A percentile compares a stretch with the other conserved stretches of the same genome.
phyloP scores from a whole-genome alignment of 2,113 vertebrate genomes.

The Leptobrachium ailaonicum region DNA sequence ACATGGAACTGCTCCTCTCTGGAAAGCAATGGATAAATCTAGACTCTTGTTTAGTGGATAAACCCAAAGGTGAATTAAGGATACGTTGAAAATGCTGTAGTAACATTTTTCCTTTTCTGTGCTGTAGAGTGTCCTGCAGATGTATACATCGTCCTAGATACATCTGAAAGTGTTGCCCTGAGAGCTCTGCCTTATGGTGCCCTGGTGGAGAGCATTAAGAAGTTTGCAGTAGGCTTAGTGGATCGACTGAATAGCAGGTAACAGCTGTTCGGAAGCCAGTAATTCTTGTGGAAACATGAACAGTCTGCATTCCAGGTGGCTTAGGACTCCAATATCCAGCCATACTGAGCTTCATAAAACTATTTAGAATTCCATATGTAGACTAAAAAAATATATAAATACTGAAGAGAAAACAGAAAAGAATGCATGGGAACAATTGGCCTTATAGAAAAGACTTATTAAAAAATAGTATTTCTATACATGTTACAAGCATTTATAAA shows the following conservation, averaged over 20 bases:
- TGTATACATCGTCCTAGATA: conserved; percentile 54
- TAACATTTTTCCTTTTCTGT: not conserved
- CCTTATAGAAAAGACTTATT: no score
- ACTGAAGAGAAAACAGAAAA: not conserved
- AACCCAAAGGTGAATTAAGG: not conserved
- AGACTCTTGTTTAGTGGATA: not conserved
- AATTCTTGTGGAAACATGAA: conserved; percentile 7
- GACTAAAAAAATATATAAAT: no score
- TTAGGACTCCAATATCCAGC: no score
- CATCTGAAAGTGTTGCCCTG: conserved; percentile 54
- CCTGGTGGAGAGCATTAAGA: conserved; percentile 52
- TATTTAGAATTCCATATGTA: no score
- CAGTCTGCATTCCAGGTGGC: not conserved
- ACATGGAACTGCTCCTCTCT: no score
- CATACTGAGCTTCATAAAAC: no score
- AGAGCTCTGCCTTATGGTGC: conserved; percentile 49
- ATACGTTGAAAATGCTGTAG: not conserved
- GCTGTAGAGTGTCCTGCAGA: conserved; percentile 49
- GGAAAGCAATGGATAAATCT: no score
- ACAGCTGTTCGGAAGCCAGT: conserved; percentile 4
- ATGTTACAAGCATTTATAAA: no score
- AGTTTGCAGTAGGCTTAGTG: conserved; percentile 50
- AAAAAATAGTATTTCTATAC: no score
- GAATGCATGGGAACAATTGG: not conserved
- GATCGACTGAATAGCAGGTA: conserved; percentile 51